Conservation (phyloP, 2,888 invertebrate genomes). For the Meiosimyza decipiens region DNA sequence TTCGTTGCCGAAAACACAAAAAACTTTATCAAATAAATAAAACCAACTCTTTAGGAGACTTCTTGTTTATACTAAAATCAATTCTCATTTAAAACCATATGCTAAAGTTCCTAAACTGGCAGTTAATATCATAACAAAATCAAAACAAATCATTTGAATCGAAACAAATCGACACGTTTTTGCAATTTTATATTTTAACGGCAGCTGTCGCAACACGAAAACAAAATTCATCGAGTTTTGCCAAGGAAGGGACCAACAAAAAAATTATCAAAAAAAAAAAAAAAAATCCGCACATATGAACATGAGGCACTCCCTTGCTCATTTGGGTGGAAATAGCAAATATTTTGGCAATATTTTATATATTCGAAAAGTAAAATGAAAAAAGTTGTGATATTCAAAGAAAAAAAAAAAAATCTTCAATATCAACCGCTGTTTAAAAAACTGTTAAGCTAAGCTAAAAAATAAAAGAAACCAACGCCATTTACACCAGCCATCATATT, state of each 20-base stretch:
- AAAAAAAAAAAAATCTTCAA: slow-evolving; percentile 42
- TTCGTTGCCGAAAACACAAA: too few relatives aligned
- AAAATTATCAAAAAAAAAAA: not conserved
- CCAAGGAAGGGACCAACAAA: slow-evolving; percentile 28
- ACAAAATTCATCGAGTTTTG: slow-evolving; percentile 42
- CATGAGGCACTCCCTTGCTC: slow-evolving; percentile 18
- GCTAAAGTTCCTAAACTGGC: slow-evolving; percentile 45
- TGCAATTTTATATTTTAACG: slow-evolving; percentile 60
- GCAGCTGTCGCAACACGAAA: slow-evolving; percentile 51
- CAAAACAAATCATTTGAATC: slow-evolving; percentile 61
- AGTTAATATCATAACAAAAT: slow-evolving; percentile 57
- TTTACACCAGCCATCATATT: slow-evolving; percentile 31
- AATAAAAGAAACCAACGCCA: slow-evolving; percentile 23
- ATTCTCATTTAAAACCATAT: slow-evolving; percentile 30
- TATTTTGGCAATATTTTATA: slow-evolving; percentile 56
- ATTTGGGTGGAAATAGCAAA: slow-evolving; percentile 50
- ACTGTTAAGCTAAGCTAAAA: slow-evolving; percentile 57
- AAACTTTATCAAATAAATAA: too few relatives aligned
- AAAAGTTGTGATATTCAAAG: slow-evolving; percentile 8
- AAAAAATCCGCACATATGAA: not conserved
- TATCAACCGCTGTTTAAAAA: slow-evolving; percentile 49
- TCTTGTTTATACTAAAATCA: slow-evolving; percentile 5
- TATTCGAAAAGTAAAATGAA: slow-evolving; percentile 41
- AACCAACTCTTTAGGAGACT: too few relatives aligned
- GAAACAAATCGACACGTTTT: slow-evolving; percentile 64